phyloP scores from a whole-genome alignment of 2,888 invertebrate species.

The Philopedon plagiatum region DNA sequence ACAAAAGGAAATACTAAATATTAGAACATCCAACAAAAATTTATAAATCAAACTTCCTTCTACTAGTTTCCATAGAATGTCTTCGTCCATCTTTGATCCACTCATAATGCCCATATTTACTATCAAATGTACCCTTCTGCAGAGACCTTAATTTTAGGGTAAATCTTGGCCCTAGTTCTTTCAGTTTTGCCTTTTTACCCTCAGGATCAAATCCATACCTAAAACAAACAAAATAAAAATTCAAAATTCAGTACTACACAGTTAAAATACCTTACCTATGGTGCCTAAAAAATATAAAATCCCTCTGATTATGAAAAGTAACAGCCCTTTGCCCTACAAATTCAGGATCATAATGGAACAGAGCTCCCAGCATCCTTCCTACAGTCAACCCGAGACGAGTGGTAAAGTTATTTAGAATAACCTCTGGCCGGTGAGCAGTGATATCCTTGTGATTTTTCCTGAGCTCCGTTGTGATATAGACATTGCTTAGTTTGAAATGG shows the following conservation, averaged over 20 bases:
- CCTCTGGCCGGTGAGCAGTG: slow-evolving; percentile 92
- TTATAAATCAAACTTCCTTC: slow-evolving; percentile 93
- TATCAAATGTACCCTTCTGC: slow-evolving; percentile 98
- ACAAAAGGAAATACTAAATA: background rate
- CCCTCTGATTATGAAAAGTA: slow-evolving; percentile 99
- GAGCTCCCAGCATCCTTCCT: slow-evolving; percentile 91
- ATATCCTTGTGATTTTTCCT: slow-evolving; percentile 85
- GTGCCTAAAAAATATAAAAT: slow-evolving; percentile 98
- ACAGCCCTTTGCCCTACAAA: slow-evolving; percentile 94
- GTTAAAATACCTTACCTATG: slow-evolving; percentile 75
- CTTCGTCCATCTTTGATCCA: slow-evolving; percentile 94
- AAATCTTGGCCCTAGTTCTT: slow-evolving; percentile 97
- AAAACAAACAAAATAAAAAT: too few relatives aligned
- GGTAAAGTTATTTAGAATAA: slow-evolving; percentile 95
- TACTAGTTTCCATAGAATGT: slow-evolving; percentile 94
- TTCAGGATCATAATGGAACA: slow-evolving; percentile 97
- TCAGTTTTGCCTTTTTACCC: slow-evolving; percentile 80
- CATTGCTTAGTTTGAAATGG: slow-evolving; percentile 94
- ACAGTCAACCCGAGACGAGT: slow-evolving; percentile 93
- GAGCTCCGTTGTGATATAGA: slow-evolving; percentile 90
- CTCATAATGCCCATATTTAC: slow-evolving; percentile 96
- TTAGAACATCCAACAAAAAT: background rate
- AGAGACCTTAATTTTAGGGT: slow-evolving; percentile 92
- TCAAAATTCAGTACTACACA: too few relatives aligned
- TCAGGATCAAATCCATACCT: slow-evolving; percentile 92